Conservation (phyloP, 2,888 invertebrate genomes). For the Galerucella pusilla region DNA sequence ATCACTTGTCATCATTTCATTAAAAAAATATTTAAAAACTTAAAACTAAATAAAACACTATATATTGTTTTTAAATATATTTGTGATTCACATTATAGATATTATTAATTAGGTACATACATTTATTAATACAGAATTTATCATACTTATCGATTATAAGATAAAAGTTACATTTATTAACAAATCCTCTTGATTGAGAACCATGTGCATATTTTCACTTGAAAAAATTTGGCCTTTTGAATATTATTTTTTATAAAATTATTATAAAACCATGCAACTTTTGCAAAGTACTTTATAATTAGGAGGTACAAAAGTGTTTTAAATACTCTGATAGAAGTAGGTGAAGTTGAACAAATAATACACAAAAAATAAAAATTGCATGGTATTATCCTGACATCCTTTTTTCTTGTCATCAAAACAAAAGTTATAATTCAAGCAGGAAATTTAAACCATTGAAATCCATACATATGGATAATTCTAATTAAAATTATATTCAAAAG, state of each 20-base stretch:
- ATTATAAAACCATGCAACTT: neutral
- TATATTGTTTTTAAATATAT: conserved; percentile 27
- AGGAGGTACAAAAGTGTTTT: no score
- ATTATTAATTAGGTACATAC: conserved; percentile 38
- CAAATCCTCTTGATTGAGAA: conserved; percentile 17
- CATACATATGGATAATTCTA: neutral
- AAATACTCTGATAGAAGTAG: neutral
- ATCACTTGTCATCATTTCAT: no score
- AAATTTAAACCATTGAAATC: neutral
- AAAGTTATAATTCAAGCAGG: no score
- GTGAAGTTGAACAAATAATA: no score
- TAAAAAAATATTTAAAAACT: no score
- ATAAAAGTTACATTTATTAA: conserved; percentile 40
- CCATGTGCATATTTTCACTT: conserved; percentile 17
- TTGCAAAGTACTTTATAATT: neutral
- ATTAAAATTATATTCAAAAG: conserved; percentile 16
- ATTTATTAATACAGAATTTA: conserved; percentile 38
- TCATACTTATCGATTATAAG: conserved; percentile 33
- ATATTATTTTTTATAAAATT: conserved; percentile 8
- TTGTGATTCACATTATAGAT: conserved; percentile 42
- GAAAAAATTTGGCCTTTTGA: conserved; percentile 19
- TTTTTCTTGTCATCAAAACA: no score
- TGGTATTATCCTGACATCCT: no score
- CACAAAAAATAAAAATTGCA: no score
- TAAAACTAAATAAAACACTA: neutral